phyloP scores from a whole-genome alignment of 2,888 invertebrate species.

The Eristalis pertinax region DNA sequence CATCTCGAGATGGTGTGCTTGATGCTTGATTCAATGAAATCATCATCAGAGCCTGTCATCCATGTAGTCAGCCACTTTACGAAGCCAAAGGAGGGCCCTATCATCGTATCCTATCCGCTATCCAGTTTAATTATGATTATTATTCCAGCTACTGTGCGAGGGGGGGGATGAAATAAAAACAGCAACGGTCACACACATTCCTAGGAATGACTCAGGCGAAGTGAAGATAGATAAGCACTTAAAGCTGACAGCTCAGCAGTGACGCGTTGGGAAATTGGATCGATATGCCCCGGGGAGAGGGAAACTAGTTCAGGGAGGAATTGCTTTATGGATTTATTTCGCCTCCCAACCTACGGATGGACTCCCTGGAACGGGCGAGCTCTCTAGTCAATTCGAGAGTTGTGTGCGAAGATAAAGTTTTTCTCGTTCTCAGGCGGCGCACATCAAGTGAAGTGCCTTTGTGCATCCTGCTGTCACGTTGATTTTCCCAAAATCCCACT shows the following conservation, averaged over 20 bases:
- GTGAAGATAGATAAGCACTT: conserved; percentile 23
- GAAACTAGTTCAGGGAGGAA: conserved; percentile 22
- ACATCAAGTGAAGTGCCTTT: background rate
- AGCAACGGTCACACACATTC: background rate
- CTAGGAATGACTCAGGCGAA: conserved; percentile 27
- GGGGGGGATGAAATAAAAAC: background rate
- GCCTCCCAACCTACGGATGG: background rate
- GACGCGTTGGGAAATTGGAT: conserved; percentile 32
- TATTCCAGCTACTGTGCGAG: conserved; percentile 38
- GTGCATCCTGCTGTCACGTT: background rate
- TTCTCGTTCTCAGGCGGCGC: background rate
- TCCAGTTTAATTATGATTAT: conserved; percentile 24
- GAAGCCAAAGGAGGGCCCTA: conserved; percentile 3
- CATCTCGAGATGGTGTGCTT: background rate
- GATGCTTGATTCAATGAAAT: conserved; percentile 8
- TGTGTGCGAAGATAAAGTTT: background rate
- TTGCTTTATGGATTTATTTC: background rate
- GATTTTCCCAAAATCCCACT: background rate
- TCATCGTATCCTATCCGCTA: background rate
- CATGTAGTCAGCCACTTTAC: background rate
- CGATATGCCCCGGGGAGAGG: conserved; percentile 27
- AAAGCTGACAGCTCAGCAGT: background rate
- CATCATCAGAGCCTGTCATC: conserved; percentile 8
- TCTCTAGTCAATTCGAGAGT: too few species aligned
- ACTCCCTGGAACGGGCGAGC: background rate